These are phyloP conservation scores for Campylorhamphus procurvoides DNA, from an alignment of 2,113 vertebrate species.

Conservation along the genomic window DNA sequence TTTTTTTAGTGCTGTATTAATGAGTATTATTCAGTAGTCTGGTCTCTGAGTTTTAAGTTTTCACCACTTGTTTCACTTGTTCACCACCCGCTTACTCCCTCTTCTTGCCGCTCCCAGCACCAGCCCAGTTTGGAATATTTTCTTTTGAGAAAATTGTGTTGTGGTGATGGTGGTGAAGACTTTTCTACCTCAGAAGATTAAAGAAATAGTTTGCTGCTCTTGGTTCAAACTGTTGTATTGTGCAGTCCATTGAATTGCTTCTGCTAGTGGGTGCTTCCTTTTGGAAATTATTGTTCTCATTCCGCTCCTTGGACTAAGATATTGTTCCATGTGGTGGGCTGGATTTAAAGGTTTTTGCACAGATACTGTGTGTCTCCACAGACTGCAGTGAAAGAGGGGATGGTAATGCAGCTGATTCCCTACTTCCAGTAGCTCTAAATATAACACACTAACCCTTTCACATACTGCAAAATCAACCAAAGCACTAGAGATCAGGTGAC, in stretches of 20 bases:
- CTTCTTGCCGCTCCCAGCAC: background rate
- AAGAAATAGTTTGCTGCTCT: background rate
- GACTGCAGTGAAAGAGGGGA: background rate
- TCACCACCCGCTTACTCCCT: background rate
- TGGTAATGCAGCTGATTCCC: background rate
- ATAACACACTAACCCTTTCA: fast-evolving
- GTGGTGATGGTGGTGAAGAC: background rate
- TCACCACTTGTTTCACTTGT: background rate
- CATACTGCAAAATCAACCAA: background rate
- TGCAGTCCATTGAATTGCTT: background rate
- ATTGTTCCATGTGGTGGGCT: background rate
- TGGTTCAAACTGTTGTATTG: background rate
- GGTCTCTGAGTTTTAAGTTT: background rate
- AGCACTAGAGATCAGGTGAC: background rate
- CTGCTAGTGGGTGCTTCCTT: background rate
- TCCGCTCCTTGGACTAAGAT: background rate
- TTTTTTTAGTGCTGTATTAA: background rate
- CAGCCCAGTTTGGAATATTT: background rate
- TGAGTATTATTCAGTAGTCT: background rate
- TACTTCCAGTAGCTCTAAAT: background rate
- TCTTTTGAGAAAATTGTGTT: background rate
- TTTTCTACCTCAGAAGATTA: background rate
- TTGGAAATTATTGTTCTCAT: background rate
- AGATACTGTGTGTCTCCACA: background rate
- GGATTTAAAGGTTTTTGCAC: background rate